Evolutionary conservation across 2,797 vertebrate species (phyloP).

Genomic region (Chrysocyon brachyurus): DNA sequence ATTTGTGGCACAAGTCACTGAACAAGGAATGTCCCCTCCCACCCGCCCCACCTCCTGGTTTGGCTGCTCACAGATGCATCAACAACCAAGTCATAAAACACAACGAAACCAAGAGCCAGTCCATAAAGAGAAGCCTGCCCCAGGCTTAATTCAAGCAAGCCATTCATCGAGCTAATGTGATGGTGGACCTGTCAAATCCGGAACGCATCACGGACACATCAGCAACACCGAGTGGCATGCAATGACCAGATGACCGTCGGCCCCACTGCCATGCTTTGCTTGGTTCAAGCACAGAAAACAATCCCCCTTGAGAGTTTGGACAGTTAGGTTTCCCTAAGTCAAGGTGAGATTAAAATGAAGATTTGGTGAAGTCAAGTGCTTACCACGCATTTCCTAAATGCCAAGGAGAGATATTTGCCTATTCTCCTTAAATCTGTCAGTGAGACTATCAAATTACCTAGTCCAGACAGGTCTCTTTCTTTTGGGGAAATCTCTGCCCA

Average conservation of each 20-base stretch:
- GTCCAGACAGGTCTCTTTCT: conserved; percentile 34
- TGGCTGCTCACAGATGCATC: conserved; percentile 84
- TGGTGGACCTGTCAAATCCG: conserved; percentile 88
- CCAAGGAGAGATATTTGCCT: conserved; percentile 57
- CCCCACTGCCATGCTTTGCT: conserved; percentile 88
- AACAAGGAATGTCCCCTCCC: conserved; percentile 36
- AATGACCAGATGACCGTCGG: conserved; percentile 89
- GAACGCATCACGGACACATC: conserved; percentile 86
- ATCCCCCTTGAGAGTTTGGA: conserved; percentile 46
- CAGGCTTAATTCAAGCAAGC: conserved; percentile 90
- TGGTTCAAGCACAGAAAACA: conserved; percentile 76
- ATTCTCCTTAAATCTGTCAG: conserved; percentile 25
- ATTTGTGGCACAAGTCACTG: conserved; percentile 34
- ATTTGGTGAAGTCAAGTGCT: conserved; percentile 12
- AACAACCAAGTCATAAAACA: conserved; percentile 86
- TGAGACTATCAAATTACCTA: conserved; percentile 42
- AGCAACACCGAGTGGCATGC: conserved; percentile 89
- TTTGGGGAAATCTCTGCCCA: conserved; percentile 69
- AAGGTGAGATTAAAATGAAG: conserved; percentile 46
- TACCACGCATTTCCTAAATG: conserved; percentile 42
- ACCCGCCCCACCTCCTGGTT: not conserved
- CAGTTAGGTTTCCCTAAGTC: conserved; percentile 52
- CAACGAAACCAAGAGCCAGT: conserved; percentile 87
- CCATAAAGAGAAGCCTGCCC: conserved; percentile 84
- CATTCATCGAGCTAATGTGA: conserved; percentile 90